Evolutionary conservation across 2,113 vertebrate genomes (phyloP), one percentile per base, ranked within the genome.

Genomic region (Loxodonta africana): DNA sequence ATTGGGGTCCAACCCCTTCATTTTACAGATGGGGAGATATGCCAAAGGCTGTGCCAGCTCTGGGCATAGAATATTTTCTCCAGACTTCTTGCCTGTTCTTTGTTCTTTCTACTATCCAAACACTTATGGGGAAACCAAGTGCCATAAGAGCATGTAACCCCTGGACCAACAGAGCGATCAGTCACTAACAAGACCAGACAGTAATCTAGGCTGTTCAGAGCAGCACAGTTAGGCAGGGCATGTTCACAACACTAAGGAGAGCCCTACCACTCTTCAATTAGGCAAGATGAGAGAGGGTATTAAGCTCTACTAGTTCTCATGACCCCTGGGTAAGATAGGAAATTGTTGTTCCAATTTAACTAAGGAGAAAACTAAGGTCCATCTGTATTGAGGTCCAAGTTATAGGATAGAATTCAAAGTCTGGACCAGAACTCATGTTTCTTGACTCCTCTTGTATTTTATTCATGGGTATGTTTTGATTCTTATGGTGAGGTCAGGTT

Each of bases 11-110:
- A n/a, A 53, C 41, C 44, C 28, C 88, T 88, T 88, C 33, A 71
- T 78, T 83, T 37, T 84, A 84, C n/a, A 78, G 41, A 88, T 57
- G 71, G 78, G 14, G 18, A 88, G 33, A 65, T n/a, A 6, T 73
- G 10, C 63, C 84, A 41, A 94, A 91, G 20, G 20, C 78, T 60
- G 20, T 91, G 48, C 60, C 6, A 71, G 33, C 21, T 91, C 46
- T 92, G 69, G 77, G 53, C 51, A 41, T n/a, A 78, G 60, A 69
- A 91, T 8, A n/a, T n/a, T 91, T 91, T 83, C 30, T 96, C 28
- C 46, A 81, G 53, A 83, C 48, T 83, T 91, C 60, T 21, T 96
- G 83, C 76, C 69, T 91, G 41, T 46, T 30, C 30, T 91, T 91
- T 87, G 44, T 9, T 92, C 62, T 92, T 78, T 92, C 51, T 96